Percentiles rank a stretch among this genome's conserved stretches.
These are phyloP conservation scores for Ptilodon capucinus DNA, from an alignment of 2,888 invertebrate genomes.

Conservation along the genomic window DNA sequence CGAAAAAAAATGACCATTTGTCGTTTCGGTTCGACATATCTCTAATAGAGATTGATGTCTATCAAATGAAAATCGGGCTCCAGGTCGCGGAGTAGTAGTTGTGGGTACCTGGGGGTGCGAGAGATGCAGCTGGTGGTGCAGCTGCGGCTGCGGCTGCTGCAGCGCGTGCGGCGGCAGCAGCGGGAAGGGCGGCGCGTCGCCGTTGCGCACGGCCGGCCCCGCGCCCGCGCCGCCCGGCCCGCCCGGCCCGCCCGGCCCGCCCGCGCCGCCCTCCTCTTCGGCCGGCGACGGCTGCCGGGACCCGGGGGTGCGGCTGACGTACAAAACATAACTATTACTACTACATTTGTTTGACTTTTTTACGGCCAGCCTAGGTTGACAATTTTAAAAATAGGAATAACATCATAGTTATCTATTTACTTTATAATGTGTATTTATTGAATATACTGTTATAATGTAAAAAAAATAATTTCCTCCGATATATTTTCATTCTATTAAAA, in stretches of 20 bases:
- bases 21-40: too few relatives aligned
- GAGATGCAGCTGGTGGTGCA: slow-evolving; percentile 72
- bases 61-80: too few relatives aligned
- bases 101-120: slow-evolving; percentile 72
- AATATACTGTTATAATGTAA: too few relatives aligned
- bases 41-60: too few relatives aligned
- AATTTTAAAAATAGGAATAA: not conserved
- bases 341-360: not conserved
- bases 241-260: slow-evolving; percentile 84
- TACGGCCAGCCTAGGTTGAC: not conserved
- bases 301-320: slow-evolving; percentile 91
- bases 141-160: slow-evolving; percentile 69
- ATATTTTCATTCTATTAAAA: too few relatives aligned
- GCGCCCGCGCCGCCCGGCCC: slow-evolving; percentile 30
- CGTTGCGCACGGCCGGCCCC: slow-evolving; percentile 68
- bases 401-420: too few relatives aligned
- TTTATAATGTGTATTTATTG: too few relatives aligned
- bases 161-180: slow-evolving; percentile 72
- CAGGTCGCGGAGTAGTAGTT: too few relatives aligned
- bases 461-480: too few relatives aligned
- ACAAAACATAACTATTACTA: slow-evolving; percentile 1
- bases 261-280: slow-evolving; percentile 90
- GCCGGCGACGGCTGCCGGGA: slow-evolving; percentile 96
- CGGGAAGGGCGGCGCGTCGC: slow-evolving; percentile 72
- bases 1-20: too few relatives aligned